Evolutionary conservation across 2,797 vertebrate species (phyloP), one percentile per base, ranked within the genome.

Genomic region (Anguilla obscura): DNA sequence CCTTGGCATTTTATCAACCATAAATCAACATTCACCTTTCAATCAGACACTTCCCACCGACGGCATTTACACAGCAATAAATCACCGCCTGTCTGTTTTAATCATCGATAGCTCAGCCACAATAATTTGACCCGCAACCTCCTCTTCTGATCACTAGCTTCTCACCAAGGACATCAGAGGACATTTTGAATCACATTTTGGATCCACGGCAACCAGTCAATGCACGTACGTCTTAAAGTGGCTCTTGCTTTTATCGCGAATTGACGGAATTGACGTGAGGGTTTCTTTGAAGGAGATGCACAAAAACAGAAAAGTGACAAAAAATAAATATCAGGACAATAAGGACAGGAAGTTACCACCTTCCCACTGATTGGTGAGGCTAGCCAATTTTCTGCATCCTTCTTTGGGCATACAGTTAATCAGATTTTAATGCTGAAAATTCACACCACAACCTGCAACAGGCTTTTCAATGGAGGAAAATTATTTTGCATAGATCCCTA

Each of bases 401-500:
- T 84, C 82, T 27, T 18, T 60, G 89, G 89, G 91, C 90, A 91
- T 87, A 92, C 88, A 91, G 93, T 93, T 90, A 50, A 86, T 89
- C 86, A 86, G 86, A 82, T 91, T 92, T 89, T 91, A 90, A 85
- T 90, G 92, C 92, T 91, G 74, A 74, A 85, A 91, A 92, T 16
- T 91, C 90, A 89, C 91, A 91, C 90, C 89, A 88, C 89, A 94
- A 92, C 93, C 93, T 91, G 92, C 87, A 91, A 84, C 90, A 90
- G 87, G 79, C 91, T 94, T 92, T 93, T 93, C 90, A 92, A 89
- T 90, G 92, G 90, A 94, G 86, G 85, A 87, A 90, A 89, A 33
- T 87, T 86, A 90, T 91, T 93, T 92, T 91, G 90, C 89, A 88
- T 90, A 87, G 90, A 90, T 91, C 92, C 93, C 91, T 93, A 91